Evolutionary conservation across 2,113 vertebrate species (phyloP).

Genomic region (Thunnus thynnus): DNA sequence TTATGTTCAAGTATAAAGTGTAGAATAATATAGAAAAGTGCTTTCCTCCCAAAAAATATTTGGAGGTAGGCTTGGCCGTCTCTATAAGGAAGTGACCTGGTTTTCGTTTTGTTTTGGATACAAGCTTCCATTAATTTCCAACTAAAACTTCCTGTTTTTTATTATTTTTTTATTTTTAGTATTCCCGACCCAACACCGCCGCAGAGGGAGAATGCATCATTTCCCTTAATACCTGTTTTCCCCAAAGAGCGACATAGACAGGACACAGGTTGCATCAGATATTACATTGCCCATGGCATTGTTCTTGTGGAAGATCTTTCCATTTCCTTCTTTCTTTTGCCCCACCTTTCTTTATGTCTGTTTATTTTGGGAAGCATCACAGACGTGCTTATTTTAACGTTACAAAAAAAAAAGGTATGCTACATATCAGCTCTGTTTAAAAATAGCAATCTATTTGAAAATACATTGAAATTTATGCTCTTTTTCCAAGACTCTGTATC

Average conservation of each 20-base stretch:
- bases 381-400: no score
- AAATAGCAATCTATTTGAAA: no score
- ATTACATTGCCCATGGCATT: constrained; percentile 28
- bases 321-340: constrained; percentile 22
- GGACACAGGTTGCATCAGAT: constrained; percentile 4
- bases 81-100: background rate
- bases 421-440: no score
- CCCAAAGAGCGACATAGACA: constrained; percentile 23
- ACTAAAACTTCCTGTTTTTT: constrained; percentile 60
- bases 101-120: constrained; percentile 55
- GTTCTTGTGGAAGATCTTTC: constrained; percentile 43
- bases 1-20: no score
- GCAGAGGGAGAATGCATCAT: constrained; percentile 34
- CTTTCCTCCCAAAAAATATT: background rate
- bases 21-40: background rate
- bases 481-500: no score
- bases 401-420: no score
- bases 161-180: constrained; percentile 58
- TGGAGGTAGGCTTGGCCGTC: background rate
- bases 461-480: no score
- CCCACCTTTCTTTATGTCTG: background rate
- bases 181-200: background rate
- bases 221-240: constrained; percentile 45
- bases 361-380: background rate
- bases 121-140: constrained; percentile 21